These are phyloP conservation scores for Labeo catla DNA, from an alignment of 2,113 vertebrate genomes.

Conservation along the genomic window DNA sequence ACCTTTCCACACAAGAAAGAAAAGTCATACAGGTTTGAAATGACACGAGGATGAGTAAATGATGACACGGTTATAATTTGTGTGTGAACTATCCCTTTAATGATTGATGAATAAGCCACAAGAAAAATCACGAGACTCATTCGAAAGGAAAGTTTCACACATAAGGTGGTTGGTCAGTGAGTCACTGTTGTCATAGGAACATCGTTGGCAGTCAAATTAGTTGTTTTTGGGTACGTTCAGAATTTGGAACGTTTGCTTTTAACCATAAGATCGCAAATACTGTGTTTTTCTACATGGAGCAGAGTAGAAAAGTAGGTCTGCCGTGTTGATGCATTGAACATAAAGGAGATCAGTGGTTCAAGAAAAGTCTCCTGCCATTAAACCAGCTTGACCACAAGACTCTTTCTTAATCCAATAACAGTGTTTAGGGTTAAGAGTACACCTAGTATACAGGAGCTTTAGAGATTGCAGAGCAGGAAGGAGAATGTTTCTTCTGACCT, in stretches of 20 bases:
- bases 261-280: neutral
- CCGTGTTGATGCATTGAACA: neutral
- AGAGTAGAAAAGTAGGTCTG: neutral
- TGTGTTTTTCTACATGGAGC: neutral
- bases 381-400: constrained; percentile 52
- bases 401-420: constrained; percentile 64
- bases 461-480: neutral
- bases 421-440: constrained; percentile 55
- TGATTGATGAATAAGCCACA: neutral
- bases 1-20: too few species aligned
- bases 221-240: neutral
- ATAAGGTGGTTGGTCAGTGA: neutral
- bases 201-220: neutral
- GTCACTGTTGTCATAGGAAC: constrained; percentile 27
- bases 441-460: neutral
- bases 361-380: constrained; percentile 56
- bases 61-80: neutral
- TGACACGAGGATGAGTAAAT: constrained; percentile 6
- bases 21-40: neutral
- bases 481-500: neutral
- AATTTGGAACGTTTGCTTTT: neutral
- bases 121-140: neutral
- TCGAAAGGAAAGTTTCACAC: neutral
- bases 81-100: neutral
- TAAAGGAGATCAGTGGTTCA: constrained; percentile 61